Conservation (phyloP, 92 coral and sea anemone species). For the Isaurus tuberculatus region DNA sequence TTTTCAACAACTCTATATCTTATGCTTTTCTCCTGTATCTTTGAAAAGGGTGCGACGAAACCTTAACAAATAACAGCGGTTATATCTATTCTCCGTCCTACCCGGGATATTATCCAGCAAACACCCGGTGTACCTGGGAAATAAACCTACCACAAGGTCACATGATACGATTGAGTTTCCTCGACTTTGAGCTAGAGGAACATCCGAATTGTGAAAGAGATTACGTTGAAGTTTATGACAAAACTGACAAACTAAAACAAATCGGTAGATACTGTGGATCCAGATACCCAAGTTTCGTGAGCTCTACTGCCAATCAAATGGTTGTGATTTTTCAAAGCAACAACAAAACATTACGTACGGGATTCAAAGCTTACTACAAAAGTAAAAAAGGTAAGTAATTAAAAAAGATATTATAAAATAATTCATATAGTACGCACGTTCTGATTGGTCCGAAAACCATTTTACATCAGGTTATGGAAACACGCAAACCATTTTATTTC, state of each 20-base stretch:
- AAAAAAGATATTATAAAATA: neutral
- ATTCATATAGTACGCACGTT: too few relatives aligned
- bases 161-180: conserved; percentile 62
- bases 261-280: conserved; percentile 78
- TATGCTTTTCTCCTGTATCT: neutral
- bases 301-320: conserved; percentile 64
- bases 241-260: conserved; percentile 12
- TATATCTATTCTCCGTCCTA: conserved; percentile 62
- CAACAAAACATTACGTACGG: conserved; percentile 52
- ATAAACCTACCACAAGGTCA: conserved; percentile 47
- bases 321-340: conserved; percentile 62
- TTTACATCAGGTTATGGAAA: too few relatives aligned
- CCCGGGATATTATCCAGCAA: conserved; percentile 60
- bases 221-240: conserved; percentile 59
- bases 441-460: too few relatives aligned
- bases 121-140: conserved; percentile 64
- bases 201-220: conserved; percentile 72
- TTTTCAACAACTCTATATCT: neutral
- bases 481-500: too few relatives aligned
- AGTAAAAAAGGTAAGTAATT: conserved; percentile 56
- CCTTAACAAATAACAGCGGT: conserved; percentile 47
- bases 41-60: conserved; percentile 54
- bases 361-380: conserved; percentile 67
- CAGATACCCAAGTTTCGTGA: conserved; percentile 70
- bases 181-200: conserved; percentile 75